Evolutionary conservation across 2,888 invertebrate species (phyloP).

Genomic region (Caradrina kadenii): DNA sequence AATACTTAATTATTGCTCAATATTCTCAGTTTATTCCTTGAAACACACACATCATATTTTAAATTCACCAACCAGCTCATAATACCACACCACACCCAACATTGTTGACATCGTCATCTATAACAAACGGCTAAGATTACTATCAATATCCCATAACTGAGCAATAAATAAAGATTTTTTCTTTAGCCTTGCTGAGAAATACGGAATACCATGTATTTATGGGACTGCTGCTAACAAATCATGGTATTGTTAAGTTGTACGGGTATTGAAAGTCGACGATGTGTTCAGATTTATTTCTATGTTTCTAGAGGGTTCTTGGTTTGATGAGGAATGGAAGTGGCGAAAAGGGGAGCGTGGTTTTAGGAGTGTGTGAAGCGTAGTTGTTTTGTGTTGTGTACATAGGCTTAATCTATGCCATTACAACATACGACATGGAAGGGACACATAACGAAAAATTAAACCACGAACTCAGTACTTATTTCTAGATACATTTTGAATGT

Average conservation of each 20-base stretch:
- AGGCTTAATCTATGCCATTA: no score
- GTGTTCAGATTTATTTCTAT: slow-evolving; percentile 82
- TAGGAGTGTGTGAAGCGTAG: background rate
- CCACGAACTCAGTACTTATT: no score
- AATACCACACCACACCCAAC: slow-evolving; percentile 6
- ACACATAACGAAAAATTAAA: no score
- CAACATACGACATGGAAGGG: no score
- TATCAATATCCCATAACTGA: slow-evolving; percentile 72
- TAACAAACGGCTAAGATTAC: slow-evolving; percentile 70
- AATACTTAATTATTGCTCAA: background rate
- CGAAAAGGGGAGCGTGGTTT: slow-evolving; percentile 23
- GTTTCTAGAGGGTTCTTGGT: slow-evolving; percentile 43
- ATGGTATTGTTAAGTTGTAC: slow-evolving; percentile 74
- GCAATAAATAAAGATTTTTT: slow-evolving; percentile 82
- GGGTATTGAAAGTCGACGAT: slow-evolving; percentile 79
- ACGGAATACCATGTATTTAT: slow-evolving; percentile 77
- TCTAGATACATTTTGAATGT: no score
- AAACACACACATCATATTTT: slow-evolving; percentile 2
- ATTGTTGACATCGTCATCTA: slow-evolving; percentile 67
- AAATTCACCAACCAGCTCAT: background rate
- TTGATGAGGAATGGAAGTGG: slow-evolving; percentile 55
- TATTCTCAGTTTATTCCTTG: slow-evolving; percentile 6
- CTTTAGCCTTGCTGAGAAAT: slow-evolving; percentile 65
- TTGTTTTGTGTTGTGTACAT: background rate
- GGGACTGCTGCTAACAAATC: slow-evolving; percentile 83